Percentiles rank a stretch among this genome's conserved stretches.
Evolutionary conservation across 1,140 invertebrate genomes (phyloP).

Genomic region (Zaprionus kolodkinae): DNA sequence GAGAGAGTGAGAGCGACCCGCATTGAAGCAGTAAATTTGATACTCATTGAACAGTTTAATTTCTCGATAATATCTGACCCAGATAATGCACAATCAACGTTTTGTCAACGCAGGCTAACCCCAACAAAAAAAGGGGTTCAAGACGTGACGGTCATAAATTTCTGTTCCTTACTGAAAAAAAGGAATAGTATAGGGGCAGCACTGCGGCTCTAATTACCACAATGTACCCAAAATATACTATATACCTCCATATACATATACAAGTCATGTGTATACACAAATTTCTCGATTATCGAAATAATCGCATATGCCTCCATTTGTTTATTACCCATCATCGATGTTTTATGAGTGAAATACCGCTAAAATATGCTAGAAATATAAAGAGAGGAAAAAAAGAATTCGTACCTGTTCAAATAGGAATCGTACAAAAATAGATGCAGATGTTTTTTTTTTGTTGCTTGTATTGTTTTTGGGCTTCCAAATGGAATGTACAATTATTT

Average conservation of each 20-base stretch:
- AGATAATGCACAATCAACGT: conserved; percentile 2
- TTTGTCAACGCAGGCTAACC: conserved; percentile 10
- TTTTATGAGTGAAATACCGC: conserved; percentile 9
- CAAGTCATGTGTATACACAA: background rate
- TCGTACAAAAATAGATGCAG: conserved; percentile 55
- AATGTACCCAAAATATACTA: background rate
- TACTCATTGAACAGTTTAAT: conserved; percentile 50
- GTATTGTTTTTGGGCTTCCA: too few relatives aligned
- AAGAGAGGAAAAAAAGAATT: conserved; percentile 6
- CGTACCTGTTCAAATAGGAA: conserved; percentile 66
- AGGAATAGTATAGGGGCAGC: background rate
- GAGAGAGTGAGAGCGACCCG: background rate
- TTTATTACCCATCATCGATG: conserved; percentile 11
- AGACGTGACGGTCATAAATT: conserved; percentile 14
- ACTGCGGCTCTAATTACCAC: background rate
- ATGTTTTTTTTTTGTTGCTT: conserved; percentile 45
- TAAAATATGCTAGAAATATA: conserved; percentile 28
- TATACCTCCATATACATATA: background rate
- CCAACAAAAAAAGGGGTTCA: background rate
- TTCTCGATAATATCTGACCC: conserved; percentile 44
- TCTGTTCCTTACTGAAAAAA: conserved; percentile 5
- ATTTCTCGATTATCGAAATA: conserved; percentile 5
- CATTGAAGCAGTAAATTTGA: conserved; percentile 22
- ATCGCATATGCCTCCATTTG: conserved; percentile 9
- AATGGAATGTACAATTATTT: conserved; percentile 18